These are phyloP conservation scores for Sesia apiformis DNA, from an alignment of 2,888 invertebrate species.

Conservation along the genomic window DNA sequence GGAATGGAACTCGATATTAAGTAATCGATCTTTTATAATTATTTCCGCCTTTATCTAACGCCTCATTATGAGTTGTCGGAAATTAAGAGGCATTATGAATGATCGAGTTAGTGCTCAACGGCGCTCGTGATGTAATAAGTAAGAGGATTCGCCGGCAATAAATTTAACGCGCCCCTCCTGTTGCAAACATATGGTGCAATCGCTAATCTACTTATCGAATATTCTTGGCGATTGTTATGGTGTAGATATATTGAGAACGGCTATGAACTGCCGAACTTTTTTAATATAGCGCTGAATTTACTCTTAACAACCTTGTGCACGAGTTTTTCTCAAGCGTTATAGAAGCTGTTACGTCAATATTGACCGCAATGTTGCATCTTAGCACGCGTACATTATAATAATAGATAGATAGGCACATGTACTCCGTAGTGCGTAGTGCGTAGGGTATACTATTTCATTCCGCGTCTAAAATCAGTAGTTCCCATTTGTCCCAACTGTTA, in stretches of 20 bases:
- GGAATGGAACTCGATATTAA: too few relatives aligned
- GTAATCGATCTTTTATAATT: too few relatives aligned
- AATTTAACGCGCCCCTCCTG: constrained; percentile 43
- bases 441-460: background rate
- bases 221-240: constrained; percentile 5
- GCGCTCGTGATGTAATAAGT: constrained; percentile 51
- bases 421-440: background rate
- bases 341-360: background rate
- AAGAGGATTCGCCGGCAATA: constrained; percentile 38
- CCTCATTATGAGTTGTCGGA: too few relatives aligned
- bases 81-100: constrained; percentile 10
- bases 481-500: too few relatives aligned
- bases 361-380: background rate
- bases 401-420: background rate
- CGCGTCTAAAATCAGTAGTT: background rate
- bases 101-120: constrained; percentile 43
- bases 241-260: background rate
- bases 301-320: background rate
- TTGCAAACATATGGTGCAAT: constrained; percentile 48
- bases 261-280: background rate
- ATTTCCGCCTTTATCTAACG: too few relatives aligned
- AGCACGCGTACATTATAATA: background rate
- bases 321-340: background rate
- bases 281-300: background rate
- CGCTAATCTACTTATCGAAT: constrained; percentile 35